phyloP scores from a whole-genome alignment of 2,797 vertebrate species.

The Natrix natrix region DNA sequence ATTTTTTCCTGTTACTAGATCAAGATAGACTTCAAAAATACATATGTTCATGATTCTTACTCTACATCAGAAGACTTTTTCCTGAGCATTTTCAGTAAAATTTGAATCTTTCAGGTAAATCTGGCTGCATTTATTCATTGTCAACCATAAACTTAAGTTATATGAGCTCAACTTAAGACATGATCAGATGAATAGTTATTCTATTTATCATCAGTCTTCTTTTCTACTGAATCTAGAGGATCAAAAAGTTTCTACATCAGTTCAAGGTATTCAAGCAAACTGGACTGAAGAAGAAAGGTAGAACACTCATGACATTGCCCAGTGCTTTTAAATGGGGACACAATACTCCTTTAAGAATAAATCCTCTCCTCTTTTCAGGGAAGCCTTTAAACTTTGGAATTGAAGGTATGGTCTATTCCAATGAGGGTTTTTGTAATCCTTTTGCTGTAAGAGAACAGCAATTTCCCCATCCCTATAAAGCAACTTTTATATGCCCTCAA shows the following conservation, averaged over 20 bases:
- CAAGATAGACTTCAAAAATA: not conserved
- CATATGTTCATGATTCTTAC: not conserved
- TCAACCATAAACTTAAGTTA: not conserved
- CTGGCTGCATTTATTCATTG: not conserved
- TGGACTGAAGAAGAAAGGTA: not conserved
- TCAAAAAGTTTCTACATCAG: not conserved
- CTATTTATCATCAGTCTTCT: not conserved
- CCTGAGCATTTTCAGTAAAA: conserved; percentile 13
- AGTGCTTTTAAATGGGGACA: not conserved
- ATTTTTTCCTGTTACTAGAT: not conserved
- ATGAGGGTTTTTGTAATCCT: not conserved
- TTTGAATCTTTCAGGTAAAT: not conserved
- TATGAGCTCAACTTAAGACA: not conserved
- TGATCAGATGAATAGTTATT: conserved; percentile 23
- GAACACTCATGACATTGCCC: not conserved
- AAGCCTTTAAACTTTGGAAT: not conserved
- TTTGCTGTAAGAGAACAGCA: not conserved
- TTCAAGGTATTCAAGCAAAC: fast-evolving
- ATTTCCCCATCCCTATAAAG: not conserved
- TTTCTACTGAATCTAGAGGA: not conserved
- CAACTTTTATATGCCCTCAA: not conserved
- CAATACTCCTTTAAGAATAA: not conserved
- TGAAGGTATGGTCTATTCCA: not conserved
- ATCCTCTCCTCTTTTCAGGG: not conserved
- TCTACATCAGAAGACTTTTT: conserved; percentile 3